A percentile compares a stretch with the other conserved stretches of the same genome.
These are phyloP conservation scores for Calephelis perditalis DNA, from an alignment of 2,888 invertebrate genomes.

Conservation along the genomic window DNA sequence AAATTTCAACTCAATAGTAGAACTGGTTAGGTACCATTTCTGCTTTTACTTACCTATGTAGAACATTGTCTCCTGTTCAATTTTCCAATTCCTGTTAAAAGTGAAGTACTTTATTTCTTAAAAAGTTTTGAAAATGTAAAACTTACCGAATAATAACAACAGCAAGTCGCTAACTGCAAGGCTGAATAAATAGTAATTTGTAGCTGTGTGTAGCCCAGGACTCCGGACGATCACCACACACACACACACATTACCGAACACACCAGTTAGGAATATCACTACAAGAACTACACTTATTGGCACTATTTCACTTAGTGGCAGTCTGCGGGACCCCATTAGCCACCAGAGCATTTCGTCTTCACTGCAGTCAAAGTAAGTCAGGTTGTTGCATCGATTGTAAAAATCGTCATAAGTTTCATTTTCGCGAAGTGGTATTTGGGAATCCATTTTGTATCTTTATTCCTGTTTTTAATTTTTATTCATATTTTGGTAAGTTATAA, in stretches of 20 bases:
- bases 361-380: conserved; percentile 75
- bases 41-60: no score
- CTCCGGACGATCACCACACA: conserved; percentile 91
- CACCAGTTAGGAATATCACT: conserved; percentile 89
- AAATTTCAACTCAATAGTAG: no score
- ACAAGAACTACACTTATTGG: conserved; percentile 85
- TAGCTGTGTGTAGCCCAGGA: conserved; percentile 90
- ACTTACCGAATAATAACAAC: conserved; percentile 88
- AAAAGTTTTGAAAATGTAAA: not conserved
- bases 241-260: conserved; percentile 90
- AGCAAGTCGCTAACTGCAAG: conserved; percentile 92
- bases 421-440: conserved; percentile 44
- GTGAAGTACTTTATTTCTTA: no score
- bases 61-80: no score
- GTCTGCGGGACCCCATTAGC: conserved; percentile 80
- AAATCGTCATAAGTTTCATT: conserved; percentile 65
- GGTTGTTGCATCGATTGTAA: conserved; percentile 64
- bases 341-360: conserved; percentile 78
- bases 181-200: conserved; percentile 94
- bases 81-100: no score
- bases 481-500: not conserved
- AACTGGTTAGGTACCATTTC: no score
- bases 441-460: conserved; percentile 37
- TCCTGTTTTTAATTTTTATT: not conserved
- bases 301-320: conserved; percentile 76